phyloP scores from a whole-genome alignment of 1,140 invertebrate genomes.

The Drosophila sp. region DNA sequence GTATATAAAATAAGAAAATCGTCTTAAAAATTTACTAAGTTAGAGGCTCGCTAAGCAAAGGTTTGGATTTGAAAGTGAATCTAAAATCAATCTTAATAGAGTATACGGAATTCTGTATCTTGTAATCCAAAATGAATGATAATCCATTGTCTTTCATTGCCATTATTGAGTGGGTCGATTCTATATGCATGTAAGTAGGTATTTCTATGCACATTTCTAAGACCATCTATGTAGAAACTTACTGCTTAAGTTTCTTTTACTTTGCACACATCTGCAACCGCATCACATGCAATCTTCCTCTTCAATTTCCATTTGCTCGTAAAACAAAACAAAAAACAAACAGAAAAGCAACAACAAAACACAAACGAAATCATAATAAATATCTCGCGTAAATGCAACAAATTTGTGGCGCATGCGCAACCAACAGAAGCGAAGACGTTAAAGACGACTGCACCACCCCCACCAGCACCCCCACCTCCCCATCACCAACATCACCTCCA shows the following conservation, averaged over 20 bases:
- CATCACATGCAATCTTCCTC: slow-evolving; percentile 53
- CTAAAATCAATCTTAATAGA: too few species aligned
- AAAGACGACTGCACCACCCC: neutral
- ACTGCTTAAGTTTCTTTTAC: neutral
- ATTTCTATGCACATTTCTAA: too few species aligned
- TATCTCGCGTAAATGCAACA: slow-evolving; percentile 65
- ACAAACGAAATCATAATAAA: slow-evolving; percentile 59
- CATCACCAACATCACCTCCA: neutral
- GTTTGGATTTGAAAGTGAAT: too few species aligned
- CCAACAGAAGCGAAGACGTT: slow-evolving; percentile 33
- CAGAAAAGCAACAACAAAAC: slow-evolving; percentile 23
- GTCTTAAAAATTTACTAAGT: too few species aligned
- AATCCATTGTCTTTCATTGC: neutral
- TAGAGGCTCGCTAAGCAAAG: too few species aligned
- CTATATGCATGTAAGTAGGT: too few species aligned
- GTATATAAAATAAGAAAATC: too few species aligned
- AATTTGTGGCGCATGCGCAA: slow-evolving; percentile 65
- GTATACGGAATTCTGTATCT: too few species aligned
- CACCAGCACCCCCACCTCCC: neutral
- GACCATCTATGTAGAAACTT: slow-evolving; percentile 4
- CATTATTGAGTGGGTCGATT: neutral
- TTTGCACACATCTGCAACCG: slow-evolving; percentile 24
- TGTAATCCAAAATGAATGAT: too few species aligned
- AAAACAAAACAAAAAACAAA: slow-evolving; percentile 26
- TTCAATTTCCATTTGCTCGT: slow-evolving; percentile 53